These are phyloP conservation scores for Grammomys surdaster DNA, from an alignment of 2,113 vertebrate species.

Conservation along the genomic window DNA sequence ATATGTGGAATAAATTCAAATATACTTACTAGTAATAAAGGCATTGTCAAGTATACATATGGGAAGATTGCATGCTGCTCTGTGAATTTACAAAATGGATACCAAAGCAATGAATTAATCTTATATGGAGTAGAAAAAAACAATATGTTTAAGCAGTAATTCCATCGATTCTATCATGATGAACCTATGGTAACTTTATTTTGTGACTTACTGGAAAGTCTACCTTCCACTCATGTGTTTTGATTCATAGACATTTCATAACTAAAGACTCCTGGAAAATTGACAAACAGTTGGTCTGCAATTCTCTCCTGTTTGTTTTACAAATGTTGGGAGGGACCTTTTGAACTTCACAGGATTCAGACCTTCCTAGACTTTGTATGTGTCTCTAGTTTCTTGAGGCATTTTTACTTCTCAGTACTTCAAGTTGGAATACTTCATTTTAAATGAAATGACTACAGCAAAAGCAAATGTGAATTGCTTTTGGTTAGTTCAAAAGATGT, in stretches of 20 bases:
- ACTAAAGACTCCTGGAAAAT: background rate
- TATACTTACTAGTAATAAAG: background rate
- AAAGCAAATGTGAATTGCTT: background rate
- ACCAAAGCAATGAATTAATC: background rate
- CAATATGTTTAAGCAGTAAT: background rate
- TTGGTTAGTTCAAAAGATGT: background rate
- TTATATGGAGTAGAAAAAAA: too few species aligned
- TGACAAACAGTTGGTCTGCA: background rate
- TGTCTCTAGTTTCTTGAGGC: background rate
- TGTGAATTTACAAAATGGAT: background rate
- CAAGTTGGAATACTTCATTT: background rate
- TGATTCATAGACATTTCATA: background rate
- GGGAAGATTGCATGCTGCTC: background rate
- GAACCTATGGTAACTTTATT: background rate
- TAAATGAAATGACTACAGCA: background rate
- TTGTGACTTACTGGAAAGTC: background rate
- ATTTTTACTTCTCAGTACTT: background rate
- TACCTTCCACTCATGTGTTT: background rate
- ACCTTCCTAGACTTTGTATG: background rate
- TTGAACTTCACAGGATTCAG: background rate
- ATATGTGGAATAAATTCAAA: background rate
- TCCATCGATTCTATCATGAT: background rate
- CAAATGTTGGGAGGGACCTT: background rate
- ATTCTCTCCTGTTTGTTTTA: background rate
- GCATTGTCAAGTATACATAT: background rate